phyloP scores from a whole-genome alignment of 1,140 invertebrate species.

The Metaphire vulgaris region DNA sequence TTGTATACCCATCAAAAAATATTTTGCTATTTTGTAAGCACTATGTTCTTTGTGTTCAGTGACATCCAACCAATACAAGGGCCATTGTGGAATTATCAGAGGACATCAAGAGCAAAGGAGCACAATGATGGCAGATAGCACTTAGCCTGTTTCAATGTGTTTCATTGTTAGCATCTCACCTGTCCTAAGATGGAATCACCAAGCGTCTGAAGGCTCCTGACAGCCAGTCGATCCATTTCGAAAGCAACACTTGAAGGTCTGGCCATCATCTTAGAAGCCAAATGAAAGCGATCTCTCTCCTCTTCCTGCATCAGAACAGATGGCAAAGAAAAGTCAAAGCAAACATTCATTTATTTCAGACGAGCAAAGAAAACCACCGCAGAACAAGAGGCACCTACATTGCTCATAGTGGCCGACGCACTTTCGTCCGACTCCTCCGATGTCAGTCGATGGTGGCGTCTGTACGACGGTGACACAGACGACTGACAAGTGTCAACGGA shows the following conservation, averaged over 20 bases:
- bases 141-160: no score
- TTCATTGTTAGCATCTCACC: no score
- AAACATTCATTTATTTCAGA: neutral
- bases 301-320: constrained; percentile 17
- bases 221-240: constrained; percentile 48
- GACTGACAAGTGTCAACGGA: neutral
- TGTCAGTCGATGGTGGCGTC: neutral
- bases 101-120: no score
- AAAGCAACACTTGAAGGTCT: constrained; percentile 53
- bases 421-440: constrained; percentile 11
- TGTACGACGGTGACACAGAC: neutral
- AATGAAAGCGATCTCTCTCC: constrained; percentile 9
- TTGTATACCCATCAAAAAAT: no score
- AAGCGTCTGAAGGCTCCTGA: constrained; percentile 33
- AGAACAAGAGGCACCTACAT: neutral
- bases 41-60: no score
- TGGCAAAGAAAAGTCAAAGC: no score
- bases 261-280: constrained; percentile 35
- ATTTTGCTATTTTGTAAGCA: no score
- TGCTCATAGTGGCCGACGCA: constrained; percentile 5
- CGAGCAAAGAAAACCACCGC: neutral
- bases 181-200: constrained; percentile 35
- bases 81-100: no score
- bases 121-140: no score
- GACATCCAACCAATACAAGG: no score